Base-by-base conservation (phyloP, 2,888 invertebrate genomes). In the Dioctria linearis region DNA sequence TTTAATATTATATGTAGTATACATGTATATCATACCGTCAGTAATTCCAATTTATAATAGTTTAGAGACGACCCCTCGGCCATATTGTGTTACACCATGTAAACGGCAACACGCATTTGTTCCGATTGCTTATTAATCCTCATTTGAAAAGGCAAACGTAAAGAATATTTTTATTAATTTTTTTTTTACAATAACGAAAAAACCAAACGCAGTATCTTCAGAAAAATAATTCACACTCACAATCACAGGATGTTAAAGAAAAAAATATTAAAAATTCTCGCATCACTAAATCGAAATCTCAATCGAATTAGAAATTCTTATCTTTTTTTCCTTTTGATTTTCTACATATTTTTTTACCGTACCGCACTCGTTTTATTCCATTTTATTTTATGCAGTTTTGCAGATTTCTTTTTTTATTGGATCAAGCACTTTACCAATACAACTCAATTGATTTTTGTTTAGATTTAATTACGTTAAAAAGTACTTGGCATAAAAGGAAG, bases 61-160 rank as follows among this genome's bases (percentile, higher is more conserved):
- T 86, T 86, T 86, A 86, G 85, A 86, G 88, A 88, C 86, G 87
- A 89, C 87, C 88, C 86, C 88, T 89, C 87, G 89, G 89, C 89
- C 89, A 89, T 89, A 88, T 89, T 89, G 87, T 87, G 86, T 88
- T 89, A 89, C 87, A 88, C 88, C 88, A 88, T 87, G 86, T 88
- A 86, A 85, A 88, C 87, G 87, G 86, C 86, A 86, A 86, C 87
- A 87, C 88, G 86, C 89, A 89, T 89, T 88, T 88, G 88, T 87
- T 87, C 86, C 85, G 85, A 86, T 86, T 87, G 87, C 85, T 87
- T 86, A 85, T 85, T 86, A 86, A 88, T 86, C 86, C 86, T 86
- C 88, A 88, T 88, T 86, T 80, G 59, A 73, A 71, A 40, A 71
- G 71, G 71, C 54, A 37, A 71, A 49, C 51, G 39, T 71, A 51